Evolutionary conservation across 2,797 vertebrate genomes (phyloP).

Genomic region (Crocidura indochinensis): DNA sequence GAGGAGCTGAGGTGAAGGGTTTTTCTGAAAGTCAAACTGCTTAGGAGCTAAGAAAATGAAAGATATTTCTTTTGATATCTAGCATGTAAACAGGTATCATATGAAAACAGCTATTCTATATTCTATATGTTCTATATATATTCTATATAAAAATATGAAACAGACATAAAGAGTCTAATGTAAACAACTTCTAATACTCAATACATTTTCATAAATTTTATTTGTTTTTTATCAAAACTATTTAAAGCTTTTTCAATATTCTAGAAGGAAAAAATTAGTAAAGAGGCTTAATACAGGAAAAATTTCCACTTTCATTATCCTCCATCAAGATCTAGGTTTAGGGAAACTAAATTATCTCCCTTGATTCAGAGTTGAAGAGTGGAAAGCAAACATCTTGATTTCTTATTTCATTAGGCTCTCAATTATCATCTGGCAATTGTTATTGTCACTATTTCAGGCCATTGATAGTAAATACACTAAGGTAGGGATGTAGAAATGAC

Average conservation of each 20-base stretch:
- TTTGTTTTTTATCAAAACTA: conserved; percentile 70
- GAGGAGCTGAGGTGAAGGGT: neutral
- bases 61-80: neutral
- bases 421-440: conserved; percentile 12
- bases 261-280: conserved; percentile 51
- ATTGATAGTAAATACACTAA: neutral
- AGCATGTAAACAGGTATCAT: neutral
- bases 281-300: conserved; percentile 20
- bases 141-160: conserved; percentile 48
- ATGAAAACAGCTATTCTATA: conserved; percentile 10
- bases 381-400: neutral
- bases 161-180: conserved; percentile 46
- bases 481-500: neutral
- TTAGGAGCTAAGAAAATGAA: neutral
- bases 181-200: conserved; percentile 66
- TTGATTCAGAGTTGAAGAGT: conserved; percentile 29
- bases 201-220: conserved; percentile 60
- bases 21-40: neutral
- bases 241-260: conserved; percentile 72
- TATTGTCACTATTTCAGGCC: neutral
- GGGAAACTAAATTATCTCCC: conserved; percentile 37
- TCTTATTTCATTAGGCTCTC: conserved; percentile 19
- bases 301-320: neutral
- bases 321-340: conserved; percentile 1
- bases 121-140: too few species aligned